Base-by-base conservation (phyloP, 2,797 vertebrate species). In the Cuculus canorus region DNA sequence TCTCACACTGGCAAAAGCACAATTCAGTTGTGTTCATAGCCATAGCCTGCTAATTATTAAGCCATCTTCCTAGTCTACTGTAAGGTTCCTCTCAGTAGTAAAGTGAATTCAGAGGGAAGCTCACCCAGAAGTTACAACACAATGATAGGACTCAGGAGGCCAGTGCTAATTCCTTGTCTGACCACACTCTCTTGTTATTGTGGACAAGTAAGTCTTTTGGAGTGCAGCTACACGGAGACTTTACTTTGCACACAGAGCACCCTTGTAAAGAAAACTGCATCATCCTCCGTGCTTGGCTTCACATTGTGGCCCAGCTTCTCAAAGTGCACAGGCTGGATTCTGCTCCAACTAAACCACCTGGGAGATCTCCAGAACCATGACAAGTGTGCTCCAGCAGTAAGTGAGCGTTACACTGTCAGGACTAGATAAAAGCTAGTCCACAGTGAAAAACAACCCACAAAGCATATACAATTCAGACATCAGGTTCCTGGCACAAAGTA, bases 81-180 rank as follows among this genome's bases (percentile, higher is more conserved):
- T 27, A 47, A 82, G 37, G 41, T 76, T 92, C 70, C 47, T 86
- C 61, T 68, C 71, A 69, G 52, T 21, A 43, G 61, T 11, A 63
- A 33, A 86, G 24, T 30, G 24, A 80, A 43, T 69, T 52, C 35
- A 54, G 85, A 61, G 87, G 11, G 41, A 94, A 85, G 23, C 35
- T 47, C 52, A 69, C 39, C 35, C 61, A 23, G 5, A 89, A 85
- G 33, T 24, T 69, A 7, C 9, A 83, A 50, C 5, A 15, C 0
- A 6, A 66, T 0, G 0, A 24, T 1, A 48, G 30, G 37, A 65
- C 43, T 77, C 68, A 27, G 68, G 57, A 53, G 21, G 35, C 13
- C 53, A n/a, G 37, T 0, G 0, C 30, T 57, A 70, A 60, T 33
- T 43, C 1, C 2, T 52, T 33, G 25, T 43, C 66, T 2, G 4